A percentile compares a stretch with the other conserved stretches of the same genome.
Evolutionary conservation across 2,113 vertebrate genomes (phyloP).

Genomic region (Sylvietta virens): DNA sequence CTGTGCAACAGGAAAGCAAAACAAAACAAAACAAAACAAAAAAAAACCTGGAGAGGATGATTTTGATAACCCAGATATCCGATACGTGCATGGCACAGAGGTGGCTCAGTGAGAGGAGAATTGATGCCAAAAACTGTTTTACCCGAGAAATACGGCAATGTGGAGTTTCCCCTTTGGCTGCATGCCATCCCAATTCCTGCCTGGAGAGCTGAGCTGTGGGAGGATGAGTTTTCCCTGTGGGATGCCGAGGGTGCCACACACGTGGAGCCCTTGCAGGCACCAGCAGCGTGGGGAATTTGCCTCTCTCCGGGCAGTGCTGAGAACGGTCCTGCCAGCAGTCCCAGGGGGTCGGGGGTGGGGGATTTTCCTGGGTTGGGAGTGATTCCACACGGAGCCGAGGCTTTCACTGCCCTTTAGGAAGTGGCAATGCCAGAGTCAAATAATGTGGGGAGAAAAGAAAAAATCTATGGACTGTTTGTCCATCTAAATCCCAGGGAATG

Average conservation of each 20-base stretch:
- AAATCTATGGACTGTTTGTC: neutral
- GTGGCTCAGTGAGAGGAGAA: neutral
- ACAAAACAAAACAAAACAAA: neutral
- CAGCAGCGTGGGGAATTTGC: neutral
- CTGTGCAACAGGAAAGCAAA: slow-evolving; percentile 30
- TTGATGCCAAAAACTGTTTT: neutral
- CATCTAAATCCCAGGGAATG: neutral
- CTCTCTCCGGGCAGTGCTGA: neutral
- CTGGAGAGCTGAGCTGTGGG: neutral
- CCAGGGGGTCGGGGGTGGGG: neutral
- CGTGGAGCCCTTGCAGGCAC: neutral
- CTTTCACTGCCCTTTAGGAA: neutral
- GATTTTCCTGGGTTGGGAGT: slow-evolving; percentile 48
- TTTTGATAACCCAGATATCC: neutral
- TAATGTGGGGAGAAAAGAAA: accelerated
- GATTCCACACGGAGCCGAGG: neutral
- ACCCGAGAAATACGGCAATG: neutral
- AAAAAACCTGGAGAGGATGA: no score
- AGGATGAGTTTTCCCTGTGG: neutral
- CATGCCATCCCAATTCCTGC: slow-evolving; percentile 16
- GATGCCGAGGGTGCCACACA: neutral
- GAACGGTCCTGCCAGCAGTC: neutral
- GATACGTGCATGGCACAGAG: neutral
- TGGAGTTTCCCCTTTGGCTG: slow-evolving; percentile 31
- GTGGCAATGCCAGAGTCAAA: neutral